Evolutionary conservation across 2,888 invertebrate genomes (phyloP), one percentile per base, ranked within the genome.

Genomic region (Zelleria hepariella): DNA sequence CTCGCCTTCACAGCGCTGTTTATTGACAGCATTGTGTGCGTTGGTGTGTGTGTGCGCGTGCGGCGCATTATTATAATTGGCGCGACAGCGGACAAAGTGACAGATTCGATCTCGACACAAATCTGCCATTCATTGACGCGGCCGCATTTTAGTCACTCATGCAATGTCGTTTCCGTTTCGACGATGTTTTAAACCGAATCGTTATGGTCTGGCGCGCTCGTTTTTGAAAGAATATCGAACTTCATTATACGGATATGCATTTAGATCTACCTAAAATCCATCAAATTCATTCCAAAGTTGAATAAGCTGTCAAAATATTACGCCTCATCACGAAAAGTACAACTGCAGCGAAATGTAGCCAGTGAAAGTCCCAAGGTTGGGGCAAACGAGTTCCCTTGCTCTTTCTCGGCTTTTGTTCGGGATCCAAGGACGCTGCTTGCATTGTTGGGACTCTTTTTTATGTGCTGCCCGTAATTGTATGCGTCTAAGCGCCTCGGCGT

Each of bases 371-470:
- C 74, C 83, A 80, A 87, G 82, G 84, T 81, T 85, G 77, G 70
- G 65, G 69, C 68, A 82, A 87, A 88, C 87, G 78, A 82, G 87
- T 87, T 87, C 80, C 80, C 80, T 78, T 86, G 87, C 86, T 86
- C 86, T 86, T 87, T 85, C 86, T 85, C 80, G 75, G 82, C 84
- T 87, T 86, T 86, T 86, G 84, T 86, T 84, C 74, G 82, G 82
- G 78, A 74, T 72, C 72, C 86, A 86, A 88, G 88, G 87, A 88
- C 87, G 86, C 77, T 66, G 71, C 71, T 74, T 74, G 80, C 82
- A 85, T 87, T 87, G 86, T 85, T 80, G 72, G 70, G 77, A 69
- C 72, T 78, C 72, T 85, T 87, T 86, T 86, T 85, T 83, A 74
- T 75, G 71, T 68, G 69, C 67, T 68, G 70, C 66, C 72, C 72